A percentile compares a stretch with the other conserved stretches of the same genome.
Evolutionary conservation across 2,888 invertebrate genomes (phyloP).

Genomic region (Scrobipalpa costella): DNA sequence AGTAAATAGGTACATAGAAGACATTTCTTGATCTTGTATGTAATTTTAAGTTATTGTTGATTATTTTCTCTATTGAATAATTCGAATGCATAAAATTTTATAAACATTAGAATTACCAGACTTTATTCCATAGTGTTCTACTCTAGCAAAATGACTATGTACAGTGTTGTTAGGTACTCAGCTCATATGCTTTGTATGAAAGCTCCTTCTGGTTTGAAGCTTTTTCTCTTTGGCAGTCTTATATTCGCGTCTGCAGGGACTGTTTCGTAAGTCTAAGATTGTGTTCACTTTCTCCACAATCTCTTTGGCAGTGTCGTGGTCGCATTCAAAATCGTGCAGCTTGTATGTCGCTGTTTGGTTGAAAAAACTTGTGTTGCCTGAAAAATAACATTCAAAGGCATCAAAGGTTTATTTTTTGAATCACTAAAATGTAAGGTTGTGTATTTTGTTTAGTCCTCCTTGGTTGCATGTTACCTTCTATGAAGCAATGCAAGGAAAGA

Average conservation of each 20-base stretch:
- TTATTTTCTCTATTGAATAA: too few relatives aligned
- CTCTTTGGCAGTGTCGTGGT: constrained; percentile 87
- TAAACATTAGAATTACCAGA: not conserved
- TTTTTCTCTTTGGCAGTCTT: constrained; percentile 88
- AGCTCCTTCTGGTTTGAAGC: constrained; percentile 82
- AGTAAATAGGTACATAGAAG: too few relatives aligned
- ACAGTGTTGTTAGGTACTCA: constrained; percentile 44
- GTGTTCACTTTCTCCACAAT: constrained; percentile 94
- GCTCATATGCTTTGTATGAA: constrained; percentile 71
- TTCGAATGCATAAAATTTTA: not conserved
- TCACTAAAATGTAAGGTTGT: not conserved
- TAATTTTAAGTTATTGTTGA: too few relatives aligned
- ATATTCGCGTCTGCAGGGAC: constrained; percentile 90
- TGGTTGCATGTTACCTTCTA: too few relatives aligned
- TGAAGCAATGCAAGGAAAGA: too few relatives aligned
- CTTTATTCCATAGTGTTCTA: not conserved
- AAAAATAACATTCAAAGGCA: constrained; percentile 32
- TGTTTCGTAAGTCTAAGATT: constrained; percentile 91
- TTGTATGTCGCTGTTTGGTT: constrained; percentile 84
- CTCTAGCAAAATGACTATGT: not conserved
- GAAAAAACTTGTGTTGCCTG: constrained; percentile 60
- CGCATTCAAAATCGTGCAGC: constrained; percentile 93
- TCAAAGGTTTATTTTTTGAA: not conserved
- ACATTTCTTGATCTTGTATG: too few relatives aligned
- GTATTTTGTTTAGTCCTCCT: too few relatives aligned